These are phyloP conservation scores for Anguilla japonica DNA, from an alignment of 2,113 vertebrate species.

Conservation along the genomic window DNA sequence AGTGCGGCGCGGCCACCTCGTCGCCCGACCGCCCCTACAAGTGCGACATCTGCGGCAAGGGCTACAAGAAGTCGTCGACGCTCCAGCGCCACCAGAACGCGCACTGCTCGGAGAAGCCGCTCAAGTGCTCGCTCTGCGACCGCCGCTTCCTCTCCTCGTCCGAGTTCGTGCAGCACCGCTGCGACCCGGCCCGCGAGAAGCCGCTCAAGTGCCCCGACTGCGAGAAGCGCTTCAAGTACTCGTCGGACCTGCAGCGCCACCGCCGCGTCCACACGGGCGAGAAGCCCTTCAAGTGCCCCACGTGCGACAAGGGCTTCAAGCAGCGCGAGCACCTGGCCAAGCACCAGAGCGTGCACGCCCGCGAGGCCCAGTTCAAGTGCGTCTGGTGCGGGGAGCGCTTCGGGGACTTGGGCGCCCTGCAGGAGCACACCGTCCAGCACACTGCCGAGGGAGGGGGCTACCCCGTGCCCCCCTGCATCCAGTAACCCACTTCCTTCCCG, in stretches of 20 bases:
- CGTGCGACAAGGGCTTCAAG: slow-evolving; percentile 96
- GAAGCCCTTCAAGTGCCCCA: slow-evolving; percentile 94
- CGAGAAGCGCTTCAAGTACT: slow-evolving; percentile 97
- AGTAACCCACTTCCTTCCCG: slow-evolving; percentile 56
- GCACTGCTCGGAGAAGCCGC: slow-evolving; percentile 92
- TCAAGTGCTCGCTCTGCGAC: slow-evolving; percentile 93
- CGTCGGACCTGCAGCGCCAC: slow-evolving; percentile 93
- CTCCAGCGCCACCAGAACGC: slow-evolving; percentile 92
- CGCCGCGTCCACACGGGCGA: slow-evolving; percentile 91
- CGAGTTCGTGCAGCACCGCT: slow-evolving; percentile 94
- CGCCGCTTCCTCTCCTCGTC: slow-evolving; percentile 95
- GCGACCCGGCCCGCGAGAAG: slow-evolving; percentile 89
- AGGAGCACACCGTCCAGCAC: slow-evolving; percentile 96
- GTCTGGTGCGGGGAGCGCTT: slow-evolving; percentile 97
- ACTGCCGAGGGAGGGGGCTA: slow-evolving; percentile 84
- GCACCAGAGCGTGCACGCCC: slow-evolving; percentile 89
- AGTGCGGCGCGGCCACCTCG: slow-evolving; percentile 82
- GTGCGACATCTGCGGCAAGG: slow-evolving; percentile 90
- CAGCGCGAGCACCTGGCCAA: slow-evolving; percentile 95
- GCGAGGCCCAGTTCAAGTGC: slow-evolving; percentile 96
- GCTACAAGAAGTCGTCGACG: slow-evolving; percentile 92
- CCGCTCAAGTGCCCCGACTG: slow-evolving; percentile 94
- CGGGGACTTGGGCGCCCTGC: slow-evolving; percentile 87
- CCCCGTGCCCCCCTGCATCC: slow-evolving; percentile 84
- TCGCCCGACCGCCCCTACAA: slow-evolving; percentile 89